phyloP scores from a whole-genome alignment of 1,140 invertebrate species.

The Aphaenogaster ashmeadi region DNA sequence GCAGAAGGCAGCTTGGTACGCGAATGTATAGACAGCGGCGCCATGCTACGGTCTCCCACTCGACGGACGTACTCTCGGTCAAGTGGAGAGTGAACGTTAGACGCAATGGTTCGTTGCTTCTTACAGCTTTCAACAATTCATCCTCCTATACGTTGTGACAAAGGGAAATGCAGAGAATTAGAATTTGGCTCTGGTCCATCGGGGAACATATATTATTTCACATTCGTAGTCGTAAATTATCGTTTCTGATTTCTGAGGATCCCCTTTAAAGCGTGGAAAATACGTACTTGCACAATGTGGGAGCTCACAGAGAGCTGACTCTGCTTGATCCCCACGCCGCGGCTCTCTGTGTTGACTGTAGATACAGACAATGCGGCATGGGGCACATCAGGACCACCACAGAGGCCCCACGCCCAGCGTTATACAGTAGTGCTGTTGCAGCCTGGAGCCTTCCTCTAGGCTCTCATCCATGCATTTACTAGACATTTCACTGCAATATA shows the following conservation, averaged over 20 bases:
- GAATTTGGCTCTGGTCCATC: neutral
- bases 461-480: constrained; percentile 84
- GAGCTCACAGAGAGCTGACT: constrained; percentile 92
- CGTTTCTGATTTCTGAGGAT: neutral
- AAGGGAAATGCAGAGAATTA: constrained; percentile 40
- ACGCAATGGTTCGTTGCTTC: constrained; percentile 89
- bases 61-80: constrained; percentile 91
- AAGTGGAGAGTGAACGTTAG: constrained; percentile 93
- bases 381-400: constrained; percentile 98
- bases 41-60: constrained; percentile 95
- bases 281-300: constrained; percentile 86
- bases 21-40: constrained; percentile 94
- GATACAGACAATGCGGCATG: constrained; percentile 91
- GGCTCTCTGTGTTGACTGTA: constrained; percentile 91
- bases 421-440: constrained; percentile 91
- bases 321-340: constrained; percentile 92
- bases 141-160: constrained; percentile 83
- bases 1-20: constrained; percentile 93
- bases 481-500: constrained; percentile 83
- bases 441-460: constrained; percentile 82
- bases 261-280: neutral
- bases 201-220: neutral
- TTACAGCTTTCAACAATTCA: constrained; percentile 89
- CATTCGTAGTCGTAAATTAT: neutral
- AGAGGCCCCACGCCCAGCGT: constrained; percentile 99